Conservation (phyloP, 1,140 invertebrate genomes). For the Nomia melanderi region DNA sequence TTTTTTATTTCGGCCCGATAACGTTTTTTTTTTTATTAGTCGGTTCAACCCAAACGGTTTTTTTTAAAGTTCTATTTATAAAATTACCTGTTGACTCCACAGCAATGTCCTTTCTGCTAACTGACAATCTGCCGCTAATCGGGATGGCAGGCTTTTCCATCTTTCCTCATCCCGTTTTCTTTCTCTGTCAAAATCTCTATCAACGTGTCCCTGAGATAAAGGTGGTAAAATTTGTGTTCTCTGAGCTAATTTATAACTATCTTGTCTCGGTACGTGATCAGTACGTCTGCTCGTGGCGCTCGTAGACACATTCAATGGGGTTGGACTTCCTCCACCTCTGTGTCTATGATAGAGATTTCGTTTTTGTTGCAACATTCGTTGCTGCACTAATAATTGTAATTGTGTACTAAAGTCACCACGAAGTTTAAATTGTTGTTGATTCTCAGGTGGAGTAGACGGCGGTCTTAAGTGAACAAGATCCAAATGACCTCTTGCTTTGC, state of each 20-base stretch:
- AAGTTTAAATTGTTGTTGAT: conserved; percentile 71
- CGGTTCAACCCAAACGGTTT: conserved; percentile 33
- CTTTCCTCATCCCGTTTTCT: conserved; percentile 73
- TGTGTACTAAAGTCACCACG: conserved; percentile 73
- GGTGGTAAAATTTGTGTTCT: conserved; percentile 82
- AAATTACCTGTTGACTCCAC: conserved; percentile 77
- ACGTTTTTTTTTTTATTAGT: conserved; percentile 33
- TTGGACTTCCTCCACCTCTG: conserved; percentile 74
- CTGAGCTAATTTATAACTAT: conserved; percentile 85
- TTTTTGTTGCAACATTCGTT: conserved; percentile 83
- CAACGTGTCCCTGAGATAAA: conserved; percentile 71
- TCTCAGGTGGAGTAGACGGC: conserved; percentile 70
- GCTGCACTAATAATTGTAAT: conserved; percentile 83
- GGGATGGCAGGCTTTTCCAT: conserved; percentile 76
- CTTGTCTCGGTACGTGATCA: conserved; percentile 82
- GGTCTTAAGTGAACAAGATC: conserved; percentile 74
- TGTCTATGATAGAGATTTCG: conserved; percentile 84
- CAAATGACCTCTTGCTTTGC: conserved; percentile 73
- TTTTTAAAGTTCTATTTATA: conserved; percentile 62
- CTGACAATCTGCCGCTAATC: conserved; percentile 75
- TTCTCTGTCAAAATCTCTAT: conserved; percentile 70
- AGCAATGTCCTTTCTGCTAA: conserved; percentile 74
- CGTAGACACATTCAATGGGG: conserved; percentile 59
- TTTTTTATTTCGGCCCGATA: conserved; percentile 29
- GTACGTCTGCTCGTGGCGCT: conserved; percentile 72